Percentiles rank a stretch among this genome's conserved stretches.
These are phyloP conservation scores for Tetramorium bicarinatum DNA, from an alignment of 2,888 invertebrate genomes.

Conservation along the genomic window DNA sequence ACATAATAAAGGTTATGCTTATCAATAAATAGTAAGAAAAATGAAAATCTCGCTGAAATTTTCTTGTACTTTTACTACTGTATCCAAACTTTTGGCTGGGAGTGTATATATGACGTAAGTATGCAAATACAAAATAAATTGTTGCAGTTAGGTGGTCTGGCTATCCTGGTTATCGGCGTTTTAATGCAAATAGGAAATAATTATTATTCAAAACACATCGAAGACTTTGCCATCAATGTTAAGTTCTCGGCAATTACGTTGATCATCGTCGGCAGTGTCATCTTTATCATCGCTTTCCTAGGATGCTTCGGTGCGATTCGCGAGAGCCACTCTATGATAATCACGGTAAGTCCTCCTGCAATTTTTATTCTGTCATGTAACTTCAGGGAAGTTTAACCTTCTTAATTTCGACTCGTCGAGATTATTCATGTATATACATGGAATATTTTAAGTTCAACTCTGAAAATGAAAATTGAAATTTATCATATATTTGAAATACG, in stretches of 20 bases:
- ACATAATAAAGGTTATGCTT: too few species aligned
- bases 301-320: constrained; percentile 85
- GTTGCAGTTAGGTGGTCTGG: constrained; percentile 91
- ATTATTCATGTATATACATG: background rate
- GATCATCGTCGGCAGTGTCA: constrained; percentile 90
- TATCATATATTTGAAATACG: background rate
- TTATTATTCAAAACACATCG: constrained; percentile 85
- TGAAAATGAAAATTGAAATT: background rate
- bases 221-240: constrained; percentile 79
- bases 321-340: constrained; percentile 84
- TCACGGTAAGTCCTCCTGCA: constrained; percentile 81
- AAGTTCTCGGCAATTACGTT: constrained; percentile 89
- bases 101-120: background rate
- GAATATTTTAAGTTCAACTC: background rate
- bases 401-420: background rate
- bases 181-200: constrained; percentile 86
- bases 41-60: too few species aligned
- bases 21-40: too few species aligned
- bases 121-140: constrained; percentile 60
- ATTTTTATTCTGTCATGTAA: background rate
- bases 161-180: constrained; percentile 90
- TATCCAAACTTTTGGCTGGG: too few species aligned
- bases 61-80: too few species aligned
- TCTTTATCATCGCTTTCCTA: constrained; percentile 86
- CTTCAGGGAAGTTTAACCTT: background rate